Percentiles rank a stretch among this genome's conserved stretches.
Conservation (phyloP, 1,140 invertebrate species). For the Tetraneura akinire region DNA sequence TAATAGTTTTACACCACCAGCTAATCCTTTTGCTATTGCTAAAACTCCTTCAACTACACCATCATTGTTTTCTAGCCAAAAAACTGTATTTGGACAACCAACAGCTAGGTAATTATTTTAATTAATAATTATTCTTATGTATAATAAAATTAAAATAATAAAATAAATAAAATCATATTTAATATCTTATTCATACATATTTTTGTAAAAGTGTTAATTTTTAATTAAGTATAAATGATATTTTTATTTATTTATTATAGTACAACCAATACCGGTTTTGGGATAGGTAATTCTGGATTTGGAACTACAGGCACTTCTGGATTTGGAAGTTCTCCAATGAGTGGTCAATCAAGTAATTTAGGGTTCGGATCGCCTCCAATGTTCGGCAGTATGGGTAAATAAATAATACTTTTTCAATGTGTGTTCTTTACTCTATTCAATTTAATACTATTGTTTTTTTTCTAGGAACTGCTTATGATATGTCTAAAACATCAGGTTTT, state of each 20-base stretch:
- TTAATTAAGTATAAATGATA: too few relatives aligned
- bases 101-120: slow-evolving; percentile 6
- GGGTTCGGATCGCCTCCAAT: slow-evolving; percentile 29
- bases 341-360: slow-evolving; percentile 41
- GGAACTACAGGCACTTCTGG: neutral
- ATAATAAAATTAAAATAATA: neutral
- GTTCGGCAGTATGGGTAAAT: slow-evolving; percentile 37
- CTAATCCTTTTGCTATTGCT: slow-evolving; percentile 36
- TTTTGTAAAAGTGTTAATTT: neutral
- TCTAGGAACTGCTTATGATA: slow-evolving; percentile 27
- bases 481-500: slow-evolving; percentile 35
- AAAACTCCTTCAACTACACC: slow-evolving; percentile 25
- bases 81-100: slow-evolving; percentile 29
- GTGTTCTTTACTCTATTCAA: neutral
- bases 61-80: slow-evolving; percentile 36
- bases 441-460: neutral
- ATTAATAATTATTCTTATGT: too few relatives aligned
- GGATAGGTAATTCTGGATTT: slow-evolving; percentile 27
- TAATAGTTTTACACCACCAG: neutral
- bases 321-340: slow-evolving; percentile 33
- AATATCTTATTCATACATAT: neutral
- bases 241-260: neutral
- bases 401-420: neutral
- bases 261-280: slow-evolving; percentile 29
- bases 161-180: neutral